A percentile compares a stretch with the other conserved stretches of the same genome.
phyloP scores from a whole-genome alignment of 2,888 invertebrate species.

The Leptogaster cylindrica region DNA sequence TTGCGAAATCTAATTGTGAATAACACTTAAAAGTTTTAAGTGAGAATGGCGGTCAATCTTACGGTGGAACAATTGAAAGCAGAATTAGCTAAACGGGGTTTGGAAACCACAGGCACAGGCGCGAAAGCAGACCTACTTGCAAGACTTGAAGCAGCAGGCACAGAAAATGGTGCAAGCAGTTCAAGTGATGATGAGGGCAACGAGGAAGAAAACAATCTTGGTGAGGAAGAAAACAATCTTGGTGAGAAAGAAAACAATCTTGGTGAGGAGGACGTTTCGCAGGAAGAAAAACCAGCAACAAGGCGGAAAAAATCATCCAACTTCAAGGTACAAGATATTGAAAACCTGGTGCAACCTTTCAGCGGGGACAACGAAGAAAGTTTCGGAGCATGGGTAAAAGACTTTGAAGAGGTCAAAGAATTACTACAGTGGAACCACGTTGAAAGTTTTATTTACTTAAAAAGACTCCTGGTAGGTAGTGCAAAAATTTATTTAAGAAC shows the following conservation, averaged over 20 bases:
- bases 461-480: neutral
- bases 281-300: neutral
- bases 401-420: constrained; percentile 5
- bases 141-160: neutral
- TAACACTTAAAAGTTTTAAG: neutral
- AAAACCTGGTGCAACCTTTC: neutral
- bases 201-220: neutral
- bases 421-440: neutral
- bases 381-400: neutral
- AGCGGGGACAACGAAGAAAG: neutral
- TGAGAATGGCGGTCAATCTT: neutral
- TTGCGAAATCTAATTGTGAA: neutral
- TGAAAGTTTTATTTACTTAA: neutral
- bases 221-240: neutral
- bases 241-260: neutral
- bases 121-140: neutral
- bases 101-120: neutral
- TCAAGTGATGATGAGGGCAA: neutral
- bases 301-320: neutral
- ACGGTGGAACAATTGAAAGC: constrained; percentile 11
- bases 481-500: neutral
- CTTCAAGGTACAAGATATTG: neutral
- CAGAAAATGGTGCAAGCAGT: neutral
- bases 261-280: neutral
- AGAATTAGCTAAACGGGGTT: neutral